These are phyloP conservation scores for Xanthia icteritia DNA, from an alignment of 2,888 invertebrate genomes.

Conservation along the genomic window DNA sequence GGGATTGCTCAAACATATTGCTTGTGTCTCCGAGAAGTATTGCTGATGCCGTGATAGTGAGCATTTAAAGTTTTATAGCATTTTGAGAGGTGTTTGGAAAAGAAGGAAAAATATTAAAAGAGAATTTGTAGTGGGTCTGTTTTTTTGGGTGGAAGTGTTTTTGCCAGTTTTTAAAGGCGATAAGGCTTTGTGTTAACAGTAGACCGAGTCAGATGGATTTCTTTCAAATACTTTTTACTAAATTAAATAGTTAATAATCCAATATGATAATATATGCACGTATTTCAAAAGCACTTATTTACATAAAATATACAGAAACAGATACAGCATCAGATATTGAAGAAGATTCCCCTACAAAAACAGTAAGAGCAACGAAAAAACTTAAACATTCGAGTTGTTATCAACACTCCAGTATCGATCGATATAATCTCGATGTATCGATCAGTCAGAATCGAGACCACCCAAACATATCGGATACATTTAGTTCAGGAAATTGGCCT, in stretches of 20 bases:
- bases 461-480: slow-evolving; percentile 74
- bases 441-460: slow-evolving; percentile 79
- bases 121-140: not conserved
- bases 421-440: slow-evolving; percentile 72
- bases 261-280: slow-evolving; percentile 31
- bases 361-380: slow-evolving; percentile 52
- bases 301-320: slow-evolving; percentile 38
- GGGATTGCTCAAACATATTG: slow-evolving; percentile 47
- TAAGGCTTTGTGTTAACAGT: not conserved
- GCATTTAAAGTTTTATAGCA: slow-evolving; percentile 14
- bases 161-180: not conserved
- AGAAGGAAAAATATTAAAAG: not conserved
- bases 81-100: slow-evolving; percentile 33
- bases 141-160: slow-evolving; percentile 8
- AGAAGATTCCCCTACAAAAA: slow-evolving; percentile 33
- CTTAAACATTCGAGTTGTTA: slow-evolving; percentile 70
- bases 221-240: not conserved
- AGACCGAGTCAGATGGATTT: not conserved
- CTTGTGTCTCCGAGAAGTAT: slow-evolving; percentile 53
- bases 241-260: not conserved
- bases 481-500: slow-evolving; percentile 62
- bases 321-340: slow-evolving; percentile 36
- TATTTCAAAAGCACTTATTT: slow-evolving; percentile 28
- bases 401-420: slow-evolving; percentile 73
- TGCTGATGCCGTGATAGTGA: slow-evolving; percentile 51